A percentile compares a stretch with the other conserved stretches of the same genome.
These are phyloP conservation scores for Corythaeola cristata DNA, from an alignment of 2,113 vertebrate genomes.

Conservation along the genomic window DNA sequence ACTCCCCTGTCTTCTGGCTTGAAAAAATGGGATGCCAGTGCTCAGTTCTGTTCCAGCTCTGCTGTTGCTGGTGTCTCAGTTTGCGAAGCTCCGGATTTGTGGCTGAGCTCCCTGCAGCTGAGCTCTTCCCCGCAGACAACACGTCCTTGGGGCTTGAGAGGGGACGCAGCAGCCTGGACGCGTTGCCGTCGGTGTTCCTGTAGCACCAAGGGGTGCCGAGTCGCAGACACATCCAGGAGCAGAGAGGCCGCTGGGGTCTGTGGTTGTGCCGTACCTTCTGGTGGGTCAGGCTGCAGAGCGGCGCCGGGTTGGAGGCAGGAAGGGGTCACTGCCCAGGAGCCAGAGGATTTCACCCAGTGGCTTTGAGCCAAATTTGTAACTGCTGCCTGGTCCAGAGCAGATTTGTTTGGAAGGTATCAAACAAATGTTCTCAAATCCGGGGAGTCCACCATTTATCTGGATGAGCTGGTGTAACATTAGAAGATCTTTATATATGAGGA, in stretches of 20 bases:
- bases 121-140: neutral
- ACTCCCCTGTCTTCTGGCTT: neutral
- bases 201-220: neutral
- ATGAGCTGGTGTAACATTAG: neutral
- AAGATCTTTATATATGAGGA: neutral
- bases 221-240: fast-evolving
- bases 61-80: neutral
- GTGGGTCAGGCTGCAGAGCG: neutral
- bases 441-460: neutral
- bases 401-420: neutral
- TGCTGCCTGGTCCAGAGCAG: neutral
- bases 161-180: neutral
- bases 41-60: neutral
- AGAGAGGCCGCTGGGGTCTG: neutral
- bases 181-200: fast-evolving
- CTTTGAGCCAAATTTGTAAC: neutral
- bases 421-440: neutral
- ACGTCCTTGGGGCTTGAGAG: neutral
- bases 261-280: neutral
- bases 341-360: neutral
- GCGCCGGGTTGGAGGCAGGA: neutral
- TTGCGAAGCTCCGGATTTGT: neutral
- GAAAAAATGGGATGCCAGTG: neutral
- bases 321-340: neutral
- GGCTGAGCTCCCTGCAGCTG: neutral